Evolutionary conservation across 2,797 vertebrate species (phyloP), one percentile per base, ranked within the genome.

Genomic region (Pipistrellus pipistrellus): DNA sequence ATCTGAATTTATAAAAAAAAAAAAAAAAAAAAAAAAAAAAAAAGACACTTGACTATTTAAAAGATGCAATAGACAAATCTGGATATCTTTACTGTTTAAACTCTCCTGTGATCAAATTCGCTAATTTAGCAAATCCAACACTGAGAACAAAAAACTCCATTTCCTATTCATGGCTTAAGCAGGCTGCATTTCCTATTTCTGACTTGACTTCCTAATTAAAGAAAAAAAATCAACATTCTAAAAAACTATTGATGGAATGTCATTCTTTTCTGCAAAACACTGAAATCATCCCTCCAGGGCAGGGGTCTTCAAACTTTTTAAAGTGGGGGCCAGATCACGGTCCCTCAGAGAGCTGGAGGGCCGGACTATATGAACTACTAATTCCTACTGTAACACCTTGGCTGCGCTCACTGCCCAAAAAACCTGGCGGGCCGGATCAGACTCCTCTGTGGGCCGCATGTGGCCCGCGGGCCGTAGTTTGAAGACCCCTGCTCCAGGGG

Each of bases 61-160:
- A 96, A 72, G 55, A 91, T 59, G 4, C 89, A n/a, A 48, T 92
- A 93, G 80, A 78, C 46, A 93, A 86, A 95, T 51, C 44, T 94
- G 18, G 64, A 85, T 73, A 90, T 84, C 92, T 87, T 94, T 93
- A 93, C 78, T 84, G 32, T 77, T 95, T 93, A 96, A 95, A 95
- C 95, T 75, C 95, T 88, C 77, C 88, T 95, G 73, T 85, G 85
- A 91, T 90, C 94, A 94, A 97, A 95, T 81, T 92, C 84, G 89
- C 77, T 95, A 94, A 95, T 27, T 95, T 89, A 91, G 95, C 95
- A 96, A 95, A 97, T 96, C 91, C 94, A 93, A 96, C 57, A 92
- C 17, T 21, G 35, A 80, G 25, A 85, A 62, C 64, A 84, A 83
- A 93, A 96, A 90, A 46, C 82, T 96, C 53, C 53, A 95, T 95